These are phyloP conservation scores for Antechinus stuartii DNA, from an alignment of 2,113 vertebrate species.

Conservation along the genomic window DNA sequence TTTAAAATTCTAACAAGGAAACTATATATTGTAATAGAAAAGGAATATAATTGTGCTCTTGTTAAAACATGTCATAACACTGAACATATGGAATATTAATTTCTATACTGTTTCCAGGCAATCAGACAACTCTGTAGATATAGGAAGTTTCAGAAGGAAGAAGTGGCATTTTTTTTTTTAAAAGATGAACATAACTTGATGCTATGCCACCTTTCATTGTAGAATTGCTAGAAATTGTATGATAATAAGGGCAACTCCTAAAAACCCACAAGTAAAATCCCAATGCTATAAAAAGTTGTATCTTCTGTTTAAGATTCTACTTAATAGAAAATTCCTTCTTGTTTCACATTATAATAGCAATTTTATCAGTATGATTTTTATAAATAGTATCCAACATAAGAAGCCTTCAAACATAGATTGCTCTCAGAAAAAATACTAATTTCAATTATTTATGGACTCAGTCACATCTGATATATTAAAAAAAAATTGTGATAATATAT, in stretches of 20 bases:
- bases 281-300: not conserved
- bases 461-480: conserved; percentile 6
- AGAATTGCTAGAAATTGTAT: conserved; percentile 42
- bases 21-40: conserved; percentile 40
- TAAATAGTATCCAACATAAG: not conserved
- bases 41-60: conserved; percentile 72
- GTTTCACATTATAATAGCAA: not conserved
- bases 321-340: conserved; percentile 14
- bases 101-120: conserved; percentile 31
- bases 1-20: conserved; percentile 62
- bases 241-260: conserved; percentile 3
- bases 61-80: conserved; percentile 74
- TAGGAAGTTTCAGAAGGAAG: conserved; percentile 17
- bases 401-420: not conserved
- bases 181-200: conserved; percentile 56
- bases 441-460: not conserved
- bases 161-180: conserved; percentile 45
- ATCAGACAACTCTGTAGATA: conserved; percentile 62
- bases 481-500: not conserved
- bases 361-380: conserved; percentile 21
- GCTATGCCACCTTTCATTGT: conserved; percentile 67
- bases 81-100: conserved; percentile 60
- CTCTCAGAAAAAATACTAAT: not conserved
- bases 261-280: conserved; percentile 24
- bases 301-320: not conserved